These are phyloP conservation scores for Drosophila saltans DNA, from an alignment of 1,140 invertebrate species.

Conservation along the genomic window DNA sequence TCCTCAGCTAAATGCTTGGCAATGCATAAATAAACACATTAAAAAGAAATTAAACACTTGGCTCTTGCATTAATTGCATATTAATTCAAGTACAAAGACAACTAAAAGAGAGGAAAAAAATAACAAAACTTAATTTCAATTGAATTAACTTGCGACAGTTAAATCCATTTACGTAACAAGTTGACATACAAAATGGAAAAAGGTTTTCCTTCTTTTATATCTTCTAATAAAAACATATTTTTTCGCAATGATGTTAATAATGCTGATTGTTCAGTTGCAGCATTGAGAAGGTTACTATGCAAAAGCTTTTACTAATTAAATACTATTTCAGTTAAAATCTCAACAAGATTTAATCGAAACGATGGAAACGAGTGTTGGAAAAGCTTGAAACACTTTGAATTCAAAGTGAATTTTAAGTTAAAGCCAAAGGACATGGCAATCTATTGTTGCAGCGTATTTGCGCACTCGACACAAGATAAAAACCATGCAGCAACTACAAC, in stretches of 20 bases:
- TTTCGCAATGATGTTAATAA: no score
- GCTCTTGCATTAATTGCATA: constrained; percentile 58
- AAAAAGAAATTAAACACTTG: constrained; percentile 76
- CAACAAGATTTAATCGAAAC: no score
- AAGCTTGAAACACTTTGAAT: no score
- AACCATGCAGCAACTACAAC: constrained; percentile 4
- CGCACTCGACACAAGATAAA: background rate
- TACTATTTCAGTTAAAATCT: no score
- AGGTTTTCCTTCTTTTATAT: no score
- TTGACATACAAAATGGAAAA: no score
- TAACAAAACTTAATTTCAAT: constrained; percentile 13
- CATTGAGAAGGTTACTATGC: no score
- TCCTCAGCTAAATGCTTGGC: constrained; percentile 61
- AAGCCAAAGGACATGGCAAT: constrained; percentile 15
- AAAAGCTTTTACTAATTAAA: no score
- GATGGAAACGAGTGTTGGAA: no score
- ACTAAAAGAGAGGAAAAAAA: constrained; percentile 22
- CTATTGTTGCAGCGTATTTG: constrained; percentile 28
- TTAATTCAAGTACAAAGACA: constrained; percentile 49
- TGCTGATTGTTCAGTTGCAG: no score
- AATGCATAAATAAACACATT: constrained; percentile 79
- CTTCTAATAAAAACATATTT: no score
- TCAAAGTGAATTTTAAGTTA: background rate
- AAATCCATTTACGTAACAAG: background rate
- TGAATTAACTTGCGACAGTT: constrained; percentile 13